phyloP scores from a whole-genome alignment of 1,140 invertebrate genomes.

The Hypsibius dujardini region DNA sequence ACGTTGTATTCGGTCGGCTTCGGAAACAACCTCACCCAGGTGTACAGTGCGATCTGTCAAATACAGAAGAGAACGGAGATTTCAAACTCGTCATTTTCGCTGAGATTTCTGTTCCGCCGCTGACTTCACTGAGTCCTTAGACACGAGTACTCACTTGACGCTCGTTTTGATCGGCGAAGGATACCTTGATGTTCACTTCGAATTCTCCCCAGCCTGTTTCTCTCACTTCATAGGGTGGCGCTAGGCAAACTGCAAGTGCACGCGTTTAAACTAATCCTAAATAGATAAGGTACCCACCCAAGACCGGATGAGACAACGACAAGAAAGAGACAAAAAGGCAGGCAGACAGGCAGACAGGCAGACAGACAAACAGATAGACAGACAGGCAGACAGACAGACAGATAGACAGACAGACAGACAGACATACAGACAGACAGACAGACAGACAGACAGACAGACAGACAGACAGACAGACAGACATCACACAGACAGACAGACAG shows the following conservation, averaged over 20 bases:
- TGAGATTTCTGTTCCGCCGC: too few relatives aligned
- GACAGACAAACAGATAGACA: background rate
- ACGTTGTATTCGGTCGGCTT: slow-evolving; percentile 30
- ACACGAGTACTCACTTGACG: slow-evolving; percentile 50
- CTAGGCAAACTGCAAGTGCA: slow-evolving; percentile 20
- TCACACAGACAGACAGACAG: too few relatives aligned
- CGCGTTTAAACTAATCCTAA: too few relatives aligned
- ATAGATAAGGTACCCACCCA: too few relatives aligned
- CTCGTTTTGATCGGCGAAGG: slow-evolving; percentile 91
- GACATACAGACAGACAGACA: too few relatives aligned
- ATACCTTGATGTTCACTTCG: slow-evolving; percentile 94
- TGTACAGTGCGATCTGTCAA: slow-evolving; percentile 75
- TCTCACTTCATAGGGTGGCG: slow-evolving; percentile 79
- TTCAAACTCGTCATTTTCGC: too few relatives aligned
- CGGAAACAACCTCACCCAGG: slow-evolving; percentile 86
- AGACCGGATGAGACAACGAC: slow-evolving; percentile 20
- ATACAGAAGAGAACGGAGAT: background rate
- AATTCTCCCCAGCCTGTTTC: slow-evolving; percentile 99
- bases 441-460: too few relatives aligned
- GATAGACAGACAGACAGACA: too few relatives aligned
- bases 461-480: too few relatives aligned
- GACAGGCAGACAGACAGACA: too few relatives aligned
- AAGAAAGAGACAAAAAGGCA: slow-evolving; percentile 11
- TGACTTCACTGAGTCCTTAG: background rate
- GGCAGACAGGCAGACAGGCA: background rate